Conservation (phyloP, 2,113 vertebrate genomes). For the Kobus ellipsiprymnus region DNA sequence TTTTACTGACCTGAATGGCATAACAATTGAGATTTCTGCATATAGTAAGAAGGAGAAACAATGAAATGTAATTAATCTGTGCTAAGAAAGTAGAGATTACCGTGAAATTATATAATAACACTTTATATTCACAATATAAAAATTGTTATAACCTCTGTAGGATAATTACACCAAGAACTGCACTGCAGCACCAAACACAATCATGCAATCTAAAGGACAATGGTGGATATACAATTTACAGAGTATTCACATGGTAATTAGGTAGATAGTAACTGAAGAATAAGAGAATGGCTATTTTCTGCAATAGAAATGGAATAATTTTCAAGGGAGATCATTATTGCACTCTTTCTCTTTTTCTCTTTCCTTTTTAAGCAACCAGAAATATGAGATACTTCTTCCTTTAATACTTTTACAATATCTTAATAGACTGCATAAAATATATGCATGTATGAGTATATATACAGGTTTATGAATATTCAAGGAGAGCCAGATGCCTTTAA, state of each 20-base stretch:
- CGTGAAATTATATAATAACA: slow-evolving; percentile 36
- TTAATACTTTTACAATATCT: not conserved
- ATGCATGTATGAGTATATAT: not conserved
- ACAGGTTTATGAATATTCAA: slow-evolving; percentile 20
- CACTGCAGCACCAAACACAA: slow-evolving; percentile 32
- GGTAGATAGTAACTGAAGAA: slow-evolving; percentile 1
- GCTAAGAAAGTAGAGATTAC: slow-evolving; percentile 36
- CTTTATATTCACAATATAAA: slow-evolving; percentile 40
- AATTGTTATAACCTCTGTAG: slow-evolving; percentile 38
- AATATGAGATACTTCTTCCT: not conserved
- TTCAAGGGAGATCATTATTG: not conserved
- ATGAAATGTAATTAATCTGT: slow-evolving; percentile 47
- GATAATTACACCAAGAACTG: slow-evolving; percentile 47
- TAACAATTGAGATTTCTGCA: slow-evolving; percentile 8
- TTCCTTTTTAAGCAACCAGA: not conserved
- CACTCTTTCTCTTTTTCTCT: not conserved
- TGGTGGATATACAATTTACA: slow-evolving; percentile 35
- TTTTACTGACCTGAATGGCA: not conserved
- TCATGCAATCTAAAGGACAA: slow-evolving; percentile 44
- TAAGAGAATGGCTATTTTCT: slow-evolving; percentile 45
- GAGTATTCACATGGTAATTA: slow-evolving; percentile 57
- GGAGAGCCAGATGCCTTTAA: not conserved
- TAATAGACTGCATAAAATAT: not conserved
- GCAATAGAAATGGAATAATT: slow-evolving; percentile 30
- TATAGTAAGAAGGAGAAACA: not conserved